phyloP scores from a whole-genome alignment of 2,888 invertebrate species.

The Peribatodes rhomboidaria region DNA sequence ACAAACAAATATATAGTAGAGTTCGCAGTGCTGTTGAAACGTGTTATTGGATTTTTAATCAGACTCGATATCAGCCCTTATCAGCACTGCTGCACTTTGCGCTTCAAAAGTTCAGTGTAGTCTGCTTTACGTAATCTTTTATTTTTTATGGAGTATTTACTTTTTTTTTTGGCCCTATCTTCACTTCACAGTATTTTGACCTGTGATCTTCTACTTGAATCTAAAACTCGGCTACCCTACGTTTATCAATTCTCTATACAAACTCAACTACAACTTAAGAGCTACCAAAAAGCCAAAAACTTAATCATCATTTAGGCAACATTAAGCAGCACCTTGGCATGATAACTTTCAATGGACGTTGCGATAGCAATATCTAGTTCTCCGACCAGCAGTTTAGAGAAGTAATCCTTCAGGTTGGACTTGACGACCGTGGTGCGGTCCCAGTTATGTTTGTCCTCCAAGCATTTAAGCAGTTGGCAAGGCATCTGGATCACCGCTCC shows the following conservation, averaged over 20 bases:
- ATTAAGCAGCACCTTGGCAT: conserved; percentile 72
- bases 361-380: conserved; percentile 80
- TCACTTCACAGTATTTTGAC: too few species aligned
- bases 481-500: conserved; percentile 67
- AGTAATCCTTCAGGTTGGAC: conserved; percentile 67
- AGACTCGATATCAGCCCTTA: too few species aligned
- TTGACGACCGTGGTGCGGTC: conserved; percentile 68
- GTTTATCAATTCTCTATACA: not conserved
- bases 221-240: too few species aligned
- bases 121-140: too few species aligned
- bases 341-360: conserved; percentile 77
- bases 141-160: too few species aligned
- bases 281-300: not conserved
- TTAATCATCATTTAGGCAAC: not conserved
- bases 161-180: too few species aligned
- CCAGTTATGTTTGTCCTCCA: conserved; percentile 80
- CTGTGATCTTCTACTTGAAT: too few species aligned
- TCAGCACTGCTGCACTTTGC: too few species aligned
- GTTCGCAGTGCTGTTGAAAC: too few species aligned
- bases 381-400: conserved; percentile 67
- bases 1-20: too few species aligned
- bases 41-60: too few species aligned
- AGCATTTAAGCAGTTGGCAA: conserved; percentile 76
- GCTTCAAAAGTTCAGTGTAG: too few species aligned
- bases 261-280: not conserved